Base-by-base conservation (phyloP, 2,797 vertebrate genomes). In the Pelochelys cantorii region DNA sequence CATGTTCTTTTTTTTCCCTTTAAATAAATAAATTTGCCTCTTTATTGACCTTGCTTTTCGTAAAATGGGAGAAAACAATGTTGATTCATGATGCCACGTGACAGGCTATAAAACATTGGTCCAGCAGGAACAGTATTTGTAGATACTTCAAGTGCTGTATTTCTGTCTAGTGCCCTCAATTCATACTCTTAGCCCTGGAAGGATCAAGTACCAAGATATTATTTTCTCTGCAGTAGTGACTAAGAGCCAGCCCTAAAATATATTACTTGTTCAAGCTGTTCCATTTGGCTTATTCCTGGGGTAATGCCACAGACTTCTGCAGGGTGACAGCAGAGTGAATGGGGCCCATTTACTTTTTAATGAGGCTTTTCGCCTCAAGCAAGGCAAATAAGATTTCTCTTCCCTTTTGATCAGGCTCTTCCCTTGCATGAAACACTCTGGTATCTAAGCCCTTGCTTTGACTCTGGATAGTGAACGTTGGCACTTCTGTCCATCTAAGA, bases 271-370 rank as follows among this genome's bases (percentile, higher is more conserved):
- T 4, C 86, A 62, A 78, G 85, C 93, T 93, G 92, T 91, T 59
- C 91, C 84, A 95, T 96, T 97, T 96, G 89, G 90, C 87, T 92
- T 95, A 93, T 95, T 93, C 85, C 93, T 60, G 86, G 85, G 52
- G 84, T 92, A 95, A 95, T 93, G 0, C 1, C 86, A 92, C 90
- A 93, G 89, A 78, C 86, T 95, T 94, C 86, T 95, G 88, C 85
- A 94, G 91, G 95, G 92, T 88, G 89, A 89, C 95, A 93, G 81
- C 84, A 90, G 29, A 82, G 68, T 92, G 95, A 96, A 96, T 95
- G 95, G 95, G 62, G 34, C 54, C 82, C 92, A 93, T 92, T 94
- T 93, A 93, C 94, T 96, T 96, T 95, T 54, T 96, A 96, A 95
- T 96, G 93, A 96, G 57, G 54, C 84, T 88, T 89, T 94, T 96